Conservation (phyloP, 2,797 vertebrate genomes). For the Enteromius paludinosus region DNA sequence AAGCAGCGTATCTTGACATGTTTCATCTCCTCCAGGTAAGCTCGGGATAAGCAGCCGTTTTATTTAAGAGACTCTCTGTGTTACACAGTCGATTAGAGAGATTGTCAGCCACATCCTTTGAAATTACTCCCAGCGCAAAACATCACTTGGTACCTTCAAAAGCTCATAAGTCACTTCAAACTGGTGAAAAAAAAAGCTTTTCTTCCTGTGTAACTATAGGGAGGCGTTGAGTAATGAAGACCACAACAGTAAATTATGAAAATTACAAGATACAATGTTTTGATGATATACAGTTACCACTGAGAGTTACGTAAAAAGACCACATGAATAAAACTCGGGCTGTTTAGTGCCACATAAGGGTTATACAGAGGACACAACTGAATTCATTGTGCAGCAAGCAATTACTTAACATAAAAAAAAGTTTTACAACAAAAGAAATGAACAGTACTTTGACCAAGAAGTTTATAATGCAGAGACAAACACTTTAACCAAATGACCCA, state of each 20-base stretch:
- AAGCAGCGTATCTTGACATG: conserved; percentile 49
- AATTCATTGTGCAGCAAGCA: background rate
- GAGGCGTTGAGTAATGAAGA: conserved; percentile 48
- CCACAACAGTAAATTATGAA: conserved; percentile 57
- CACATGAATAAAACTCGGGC: conserved; percentile 42
- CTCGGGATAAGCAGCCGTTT: conserved; percentile 57
- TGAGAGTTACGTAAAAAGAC: conserved; percentile 50
- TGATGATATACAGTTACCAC: conserved; percentile 52
- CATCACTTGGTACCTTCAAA: conserved; percentile 51
- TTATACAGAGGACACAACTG: conserved; percentile 38
- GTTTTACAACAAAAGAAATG: background rate
- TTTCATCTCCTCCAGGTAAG: conserved; percentile 60
- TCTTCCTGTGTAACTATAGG: conserved; percentile 57
- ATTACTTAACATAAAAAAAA: conserved; percentile 12
- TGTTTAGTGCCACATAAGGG: conserved; percentile 29
- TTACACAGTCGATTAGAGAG: conserved; percentile 57
- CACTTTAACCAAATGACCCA: background rate
- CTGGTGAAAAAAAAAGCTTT: conserved; percentile 27
- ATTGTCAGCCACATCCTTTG: conserved; percentile 59
- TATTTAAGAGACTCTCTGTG: conserved; percentile 55
- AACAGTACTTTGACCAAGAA: background rate
- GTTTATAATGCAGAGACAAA: background rate
- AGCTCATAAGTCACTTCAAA: conserved; percentile 49
- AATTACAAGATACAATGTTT: conserved; percentile 55
- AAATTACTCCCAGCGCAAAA: conserved; percentile 51